Conservation (phyloP, 2,888 invertebrate genomes). For the Cerastoderma edule region DNA sequence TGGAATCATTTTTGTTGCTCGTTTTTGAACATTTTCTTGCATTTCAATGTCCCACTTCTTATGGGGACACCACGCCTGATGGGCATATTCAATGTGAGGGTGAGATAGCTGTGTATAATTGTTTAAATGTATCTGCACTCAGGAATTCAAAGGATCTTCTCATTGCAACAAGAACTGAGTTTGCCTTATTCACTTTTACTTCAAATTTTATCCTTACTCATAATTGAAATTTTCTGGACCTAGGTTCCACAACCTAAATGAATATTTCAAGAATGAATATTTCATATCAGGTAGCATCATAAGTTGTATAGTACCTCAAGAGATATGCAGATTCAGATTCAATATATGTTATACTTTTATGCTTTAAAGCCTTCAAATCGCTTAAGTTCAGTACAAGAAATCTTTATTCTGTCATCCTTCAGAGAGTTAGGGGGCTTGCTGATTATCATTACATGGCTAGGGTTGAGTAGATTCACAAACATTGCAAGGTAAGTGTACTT, state of each 20-base stretch:
- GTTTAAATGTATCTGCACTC: not conserved
- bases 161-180: not conserved
- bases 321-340: no score
- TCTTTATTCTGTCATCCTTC: no score
- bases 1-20: not conserved
- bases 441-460: constrained; percentile 76
- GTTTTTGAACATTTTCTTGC: not conserved
- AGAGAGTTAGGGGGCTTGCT: constrained; percentile 78
- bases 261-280: no score
- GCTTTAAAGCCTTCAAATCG: no score
- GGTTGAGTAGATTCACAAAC: constrained; percentile 70
- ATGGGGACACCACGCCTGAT: not conserved
- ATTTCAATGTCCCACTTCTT: not conserved
- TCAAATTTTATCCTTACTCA: no score
- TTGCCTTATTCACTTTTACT: not conserved
- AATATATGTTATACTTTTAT: no score
- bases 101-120: not conserved
- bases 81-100: not conserved
- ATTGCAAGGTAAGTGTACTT: constrained; percentile 71
- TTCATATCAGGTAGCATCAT: no score
- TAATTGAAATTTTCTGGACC: no score
- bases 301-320: no score
- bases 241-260: no score
- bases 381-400: no score
- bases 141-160: not conserved